Evolutionary conservation across 2,888 invertebrate genomes (phyloP).

Genomic region (Baccha elongata): DNA sequence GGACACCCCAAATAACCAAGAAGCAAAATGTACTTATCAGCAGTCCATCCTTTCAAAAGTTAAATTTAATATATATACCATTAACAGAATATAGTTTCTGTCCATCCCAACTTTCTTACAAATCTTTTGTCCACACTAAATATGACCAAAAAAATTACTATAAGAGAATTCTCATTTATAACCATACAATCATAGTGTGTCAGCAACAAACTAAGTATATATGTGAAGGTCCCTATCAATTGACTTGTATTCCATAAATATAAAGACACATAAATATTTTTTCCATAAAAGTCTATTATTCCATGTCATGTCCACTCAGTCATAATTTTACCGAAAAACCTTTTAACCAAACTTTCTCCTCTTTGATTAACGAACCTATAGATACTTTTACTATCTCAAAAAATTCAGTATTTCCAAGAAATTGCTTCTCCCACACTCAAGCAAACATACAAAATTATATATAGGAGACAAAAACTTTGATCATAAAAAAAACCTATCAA

Average conservation of each 20-base stretch:
- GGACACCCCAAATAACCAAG: too few species aligned
- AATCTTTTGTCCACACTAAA: too few species aligned
- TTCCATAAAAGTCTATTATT: constrained; percentile 9
- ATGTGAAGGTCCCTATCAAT: neutral
- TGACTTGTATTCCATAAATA: constrained; percentile 2
- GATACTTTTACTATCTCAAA: neutral
- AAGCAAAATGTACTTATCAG: too few species aligned
- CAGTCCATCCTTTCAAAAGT: too few species aligned
- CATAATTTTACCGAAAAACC: constrained; percentile 11
- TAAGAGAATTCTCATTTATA: neutral
- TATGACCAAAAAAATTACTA: too few species aligned
- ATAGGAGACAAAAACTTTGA: constrained; percentile 17
- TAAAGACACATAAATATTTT: neutral
- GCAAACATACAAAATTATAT: neutral
- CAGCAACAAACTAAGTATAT: neutral
- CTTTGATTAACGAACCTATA: constrained; percentile 15
- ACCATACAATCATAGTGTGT: neutral
- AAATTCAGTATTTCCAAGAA: constrained; percentile 16
- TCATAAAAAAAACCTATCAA: constrained; percentile 48
- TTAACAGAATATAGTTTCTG: too few species aligned
- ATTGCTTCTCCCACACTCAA: neutral
- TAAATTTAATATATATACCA: too few species aligned
- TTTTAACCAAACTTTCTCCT: constrained; percentile 14
- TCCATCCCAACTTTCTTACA: too few species aligned
- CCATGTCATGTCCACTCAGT: constrained; percentile 19